Evolutionary conservation across 2,888 invertebrate species (phyloP), one percentile per base, ranked within the genome.

Genomic region (Nowickia ferox): DNA sequence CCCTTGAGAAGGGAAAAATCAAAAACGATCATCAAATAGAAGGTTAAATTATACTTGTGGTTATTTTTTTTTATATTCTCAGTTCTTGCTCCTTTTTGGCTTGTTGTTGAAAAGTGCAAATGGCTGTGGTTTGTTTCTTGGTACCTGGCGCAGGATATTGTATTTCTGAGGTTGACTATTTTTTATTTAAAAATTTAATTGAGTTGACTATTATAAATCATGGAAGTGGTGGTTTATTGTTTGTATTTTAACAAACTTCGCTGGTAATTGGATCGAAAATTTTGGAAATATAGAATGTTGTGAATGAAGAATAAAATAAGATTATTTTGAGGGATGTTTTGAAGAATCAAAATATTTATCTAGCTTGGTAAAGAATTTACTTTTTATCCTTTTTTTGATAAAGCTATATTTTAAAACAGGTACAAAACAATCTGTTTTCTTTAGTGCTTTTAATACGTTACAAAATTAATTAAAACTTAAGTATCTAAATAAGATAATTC

Each of bases 171-270:
- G 68, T 42, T 38, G 38, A n/a, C 22, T 38, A 17, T 51, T 46
- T 51, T 66, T 15, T 53, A n/a, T 40, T 69, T 75, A 55, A 74
- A 48, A 75, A 55, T 48, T 74, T 79, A 84, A 79, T 84, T 79
- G 75, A 75, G 79, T 65, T 69, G 17, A 57, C 55, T 68, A n/a
- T 19, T 17, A 19, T 46, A 48, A 68, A 57, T 46, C 66, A 22
- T 57, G 9, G 9, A 15, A 46, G 22, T 75, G 65, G 22, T 65
- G 65, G 57, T 48, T 30, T 10, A 22, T 4, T 44, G 17, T 11
- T 53, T 44, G 6, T 15, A 40, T 8, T 30, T 17, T 1, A 42
- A 9, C 3, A 11, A 11, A n/a, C 44, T 11, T 65, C 42, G 44
- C 46, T 17, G 22, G 15, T 10, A 55, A 44, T 51, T 76, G 55